phyloP scores from a whole-genome alignment of 1,140 invertebrate species.

The Cherax destructor region DNA sequence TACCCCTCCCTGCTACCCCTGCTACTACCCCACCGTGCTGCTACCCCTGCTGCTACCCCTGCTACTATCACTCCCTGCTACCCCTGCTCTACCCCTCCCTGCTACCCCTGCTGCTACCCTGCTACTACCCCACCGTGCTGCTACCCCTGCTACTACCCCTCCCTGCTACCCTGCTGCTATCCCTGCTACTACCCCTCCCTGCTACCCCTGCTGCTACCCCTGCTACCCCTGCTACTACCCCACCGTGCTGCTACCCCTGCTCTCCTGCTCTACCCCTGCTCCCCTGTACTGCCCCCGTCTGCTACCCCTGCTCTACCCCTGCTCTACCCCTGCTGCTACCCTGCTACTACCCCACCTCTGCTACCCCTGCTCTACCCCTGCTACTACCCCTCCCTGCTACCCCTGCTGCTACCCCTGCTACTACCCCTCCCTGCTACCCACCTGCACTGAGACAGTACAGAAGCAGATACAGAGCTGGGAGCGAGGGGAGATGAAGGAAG shows the following conservation, averaged over 20 bases:
- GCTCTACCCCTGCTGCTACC: not conserved
- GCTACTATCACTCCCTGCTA: too few relatives aligned
- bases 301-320: not conserved
- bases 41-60: too few relatives aligned
- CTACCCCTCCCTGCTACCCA: constrained; percentile 73
- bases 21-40: too few relatives aligned
- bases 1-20: too few relatives aligned
- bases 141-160: not conserved
- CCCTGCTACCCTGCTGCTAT: constrained; percentile 47
- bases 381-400: not conserved
- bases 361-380: not conserved
- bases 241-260: too few relatives aligned
- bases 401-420: too few relatives aligned
- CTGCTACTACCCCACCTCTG: not conserved
- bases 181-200: not conserved
- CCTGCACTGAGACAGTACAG: constrained; percentile 87
- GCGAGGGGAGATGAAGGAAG: constrained; percentile 93
- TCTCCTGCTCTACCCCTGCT: not conserved
- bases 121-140: not conserved
- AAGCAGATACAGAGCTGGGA: constrained; percentile 94
- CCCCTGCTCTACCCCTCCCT: not conserved
- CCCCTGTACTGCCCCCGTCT: not conserved
- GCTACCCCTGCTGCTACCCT: not conserved
- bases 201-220: too few relatives aligned
- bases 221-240: too few relatives aligned